These are phyloP conservation scores for Anastatus disparis DNA, from an alignment of 1,140 invertebrate species.

Conservation along the genomic window DNA sequence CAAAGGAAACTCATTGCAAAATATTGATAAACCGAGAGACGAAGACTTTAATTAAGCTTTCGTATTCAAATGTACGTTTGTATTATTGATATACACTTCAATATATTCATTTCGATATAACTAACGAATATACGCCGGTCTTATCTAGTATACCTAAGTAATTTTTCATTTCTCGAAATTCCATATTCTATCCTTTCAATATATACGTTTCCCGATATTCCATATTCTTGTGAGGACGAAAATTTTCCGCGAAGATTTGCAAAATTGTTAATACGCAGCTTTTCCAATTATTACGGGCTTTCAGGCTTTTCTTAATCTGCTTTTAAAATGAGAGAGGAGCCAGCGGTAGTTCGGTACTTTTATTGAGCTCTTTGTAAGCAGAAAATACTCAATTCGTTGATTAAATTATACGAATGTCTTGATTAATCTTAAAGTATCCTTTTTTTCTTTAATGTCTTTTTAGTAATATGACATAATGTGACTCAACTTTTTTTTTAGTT, in stretches of 20 bases:
- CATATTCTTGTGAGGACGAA: too few species aligned
- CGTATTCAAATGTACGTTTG: background rate
- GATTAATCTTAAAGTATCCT: constrained; percentile 65
- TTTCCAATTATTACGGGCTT: constrained; percentile 62
- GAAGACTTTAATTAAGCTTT: background rate
- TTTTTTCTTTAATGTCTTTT: too few species aligned
- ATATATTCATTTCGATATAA: too few species aligned
- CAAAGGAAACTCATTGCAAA: constrained; percentile 12
- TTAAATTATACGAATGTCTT: constrained; percentile 62
- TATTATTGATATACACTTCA: too few species aligned
- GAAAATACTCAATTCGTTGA: constrained; percentile 65
- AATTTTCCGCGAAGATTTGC: constrained; percentile 64
- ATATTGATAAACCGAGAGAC: background rate
- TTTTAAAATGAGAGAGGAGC: too few species aligned
- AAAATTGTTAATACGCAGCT: constrained; percentile 67
- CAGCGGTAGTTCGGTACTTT: constrained; percentile 43
- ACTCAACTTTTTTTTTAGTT: constrained; percentile 3
- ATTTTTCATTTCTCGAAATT: background rate
- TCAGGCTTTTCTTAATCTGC: constrained; percentile 34
- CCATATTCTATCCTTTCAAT: constrained; percentile 40
- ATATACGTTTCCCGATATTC: constrained; percentile 45
- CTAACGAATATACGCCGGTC: too few species aligned
- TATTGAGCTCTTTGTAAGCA: constrained; percentile 62
- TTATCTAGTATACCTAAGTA: too few species aligned
- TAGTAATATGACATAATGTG: background rate